phyloP scores from a whole-genome alignment of 2,888 invertebrate genomes.

The Conomelus anceps region DNA sequence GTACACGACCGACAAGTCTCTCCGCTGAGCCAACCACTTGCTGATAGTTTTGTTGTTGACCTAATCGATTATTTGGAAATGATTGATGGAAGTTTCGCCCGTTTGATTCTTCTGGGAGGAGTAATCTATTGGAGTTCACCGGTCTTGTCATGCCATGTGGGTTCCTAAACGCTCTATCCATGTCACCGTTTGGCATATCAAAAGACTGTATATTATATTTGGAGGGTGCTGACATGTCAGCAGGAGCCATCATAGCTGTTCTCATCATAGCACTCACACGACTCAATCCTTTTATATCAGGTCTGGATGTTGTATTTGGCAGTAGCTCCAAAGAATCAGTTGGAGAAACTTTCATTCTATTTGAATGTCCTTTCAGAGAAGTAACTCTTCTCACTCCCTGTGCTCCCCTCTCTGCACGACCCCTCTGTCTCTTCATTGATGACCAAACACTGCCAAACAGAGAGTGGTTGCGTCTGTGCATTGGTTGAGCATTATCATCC shows the following conservation, averaged over 20 bases:
- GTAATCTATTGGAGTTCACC: neutral
- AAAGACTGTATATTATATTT: neutral
- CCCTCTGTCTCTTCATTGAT: constrained; percentile 68
- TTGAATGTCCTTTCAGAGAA: neutral
- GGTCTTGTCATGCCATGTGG: neutral
- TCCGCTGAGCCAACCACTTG: constrained; percentile 90
- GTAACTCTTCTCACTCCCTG: neutral
- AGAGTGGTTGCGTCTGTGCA: constrained; percentile 95
- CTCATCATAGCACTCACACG: neutral
- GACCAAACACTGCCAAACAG: constrained; percentile 95
- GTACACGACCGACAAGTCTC: constrained; percentile 87
- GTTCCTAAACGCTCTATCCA: neutral
- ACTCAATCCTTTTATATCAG: neutral
- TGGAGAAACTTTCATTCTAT: neutral
- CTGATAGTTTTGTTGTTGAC: constrained; percentile 58
- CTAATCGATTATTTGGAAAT: constrained; percentile 62
- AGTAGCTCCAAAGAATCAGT: neutral
- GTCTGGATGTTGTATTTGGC: neutral
- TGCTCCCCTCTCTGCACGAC: neutral
- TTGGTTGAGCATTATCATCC: constrained; percentile 89
- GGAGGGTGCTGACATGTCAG: neutral
- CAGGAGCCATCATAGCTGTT: neutral
- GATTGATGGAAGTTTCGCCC: constrained; percentile 60
- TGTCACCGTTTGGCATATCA: neutral
- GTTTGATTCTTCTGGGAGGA: constrained; percentile 47